Evolutionary conservation across 1,140 invertebrate species (phyloP), one percentile per base, ranked within the genome.

Genomic region (Orchestia grillus): DNA sequence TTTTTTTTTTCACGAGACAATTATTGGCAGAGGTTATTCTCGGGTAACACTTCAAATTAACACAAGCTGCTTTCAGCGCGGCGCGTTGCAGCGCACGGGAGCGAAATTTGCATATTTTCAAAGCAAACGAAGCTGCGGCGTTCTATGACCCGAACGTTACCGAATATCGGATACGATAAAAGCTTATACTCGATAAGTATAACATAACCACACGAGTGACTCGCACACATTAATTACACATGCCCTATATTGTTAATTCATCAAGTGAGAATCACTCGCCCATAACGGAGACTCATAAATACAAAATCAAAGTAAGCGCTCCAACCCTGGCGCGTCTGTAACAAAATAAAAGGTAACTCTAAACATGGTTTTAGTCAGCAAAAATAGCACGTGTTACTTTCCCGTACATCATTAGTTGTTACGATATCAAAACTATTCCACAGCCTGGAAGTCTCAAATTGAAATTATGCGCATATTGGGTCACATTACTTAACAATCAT

Each of bases 151-250:
- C 42, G 88, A 41, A 90, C 88, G 6, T 42, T 41, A 90, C 88
- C 88, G 88, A 90, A 90, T 90, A 90, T 90, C 88, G 88, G 88
- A 90, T 90, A 90, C 88, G 43, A 90, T 3, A 28, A 44, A 42
- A 41, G 23, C 41, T 90, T 90, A 90, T 90, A 90, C 88, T 90
- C 11, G 88, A 44, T 44, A 42, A 90, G 88, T 90, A 90, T 90
- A 90, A 43, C 36, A 90, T 42, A 90, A 90, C 88, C 88, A 90
- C 88, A 23, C 4, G 88, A 23, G 88, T 90, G n/a, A 90, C 42
- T 41, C 4, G 11, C 15, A 90, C 87, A 77, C 62, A 36, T 36
- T 19, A 1, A 77, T 36, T 77, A 77, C 62, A 77, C 62, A 77
- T 77, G 62, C 62, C 62, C 62, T 77, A 77, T 28, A 77, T 77